Evolutionary conservation across 2,888 invertebrate genomes (phyloP), one percentile per base, ranked within the genome.

Genomic region (Lasioglossum lativentre): DNA sequence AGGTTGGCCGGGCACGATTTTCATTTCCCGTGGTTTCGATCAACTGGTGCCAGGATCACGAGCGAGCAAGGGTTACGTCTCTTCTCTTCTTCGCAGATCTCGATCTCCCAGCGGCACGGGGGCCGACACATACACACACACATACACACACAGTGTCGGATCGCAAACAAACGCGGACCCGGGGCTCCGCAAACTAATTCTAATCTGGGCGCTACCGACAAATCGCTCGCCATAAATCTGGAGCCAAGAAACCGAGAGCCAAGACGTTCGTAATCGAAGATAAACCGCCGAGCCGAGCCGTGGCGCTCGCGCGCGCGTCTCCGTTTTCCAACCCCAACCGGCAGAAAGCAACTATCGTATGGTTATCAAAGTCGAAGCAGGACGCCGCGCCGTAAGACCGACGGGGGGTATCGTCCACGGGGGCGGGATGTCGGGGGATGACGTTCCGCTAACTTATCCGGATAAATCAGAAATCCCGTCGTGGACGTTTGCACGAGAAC

Each of bases 241-340:
- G 88, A 90, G 89, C 93, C 93, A 91, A 93, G 94, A 92, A 94
- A 93, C 93, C 92, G 82, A 93, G 91, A 92, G 92, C 93, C 93
- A 92, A 93, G 94, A 94, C 94, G 90, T 92, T 93, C 93, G 94
- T 93, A 95, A 95, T 95, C 95, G 95, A 95, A 94, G 95, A 95
- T 94, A 95, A 95, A 94, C 94, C 93, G 82, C 84, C 83, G 52
- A 52, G 52, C n/a, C 52, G 52, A 52, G 52, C 23, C n/a, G 52
- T 52, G 52, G 52, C 3, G 52, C n/a, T n/a, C 78, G 71, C 38
- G 83, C 84, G 78, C 80, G 75, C 78, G 75, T 77, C 80, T 75
- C 78, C 59, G 77, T 79, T 82, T 81, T 72, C 85, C 82, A 70
- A 79, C 89, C 87, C 89, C 86, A 78, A 77, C 79, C 80, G 78